Evolutionary conservation across 2,113 vertebrate genomes (phyloP), one percentile per base, ranked within the genome.

Genomic region (Muntiacus reevesi): DNA sequence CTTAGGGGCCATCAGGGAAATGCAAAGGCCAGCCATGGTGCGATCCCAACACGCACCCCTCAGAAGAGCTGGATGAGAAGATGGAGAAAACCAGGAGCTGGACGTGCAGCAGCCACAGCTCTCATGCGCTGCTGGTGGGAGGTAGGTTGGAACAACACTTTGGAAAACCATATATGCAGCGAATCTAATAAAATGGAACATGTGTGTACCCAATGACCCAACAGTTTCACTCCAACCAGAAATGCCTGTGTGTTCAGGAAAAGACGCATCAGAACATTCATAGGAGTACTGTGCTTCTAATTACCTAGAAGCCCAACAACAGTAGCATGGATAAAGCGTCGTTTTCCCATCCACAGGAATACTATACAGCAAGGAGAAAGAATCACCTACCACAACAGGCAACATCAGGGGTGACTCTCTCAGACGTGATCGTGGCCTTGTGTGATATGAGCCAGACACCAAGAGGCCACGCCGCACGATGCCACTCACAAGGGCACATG

Each of bases 391-490:
- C 62, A 13, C 19, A 2, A 11, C 10, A 40, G 79, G 36, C 17
- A 6, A 3, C 17, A 4, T 1, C 33, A 2, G 4, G 9, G 79
- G 11, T 13, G 62, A 43, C 11, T 25, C 13, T 17, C 30, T 30
- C 76, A 5, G 25, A 21, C 23, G 3, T 7, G 36, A 36, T 6
- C 5, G 0, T 5, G 19, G 28, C 2, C 12, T 8, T 36, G 4
- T 5, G 8, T 33, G 30, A 23, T 5, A n/a, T 3, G 2, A 76
- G 28, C 64, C 64, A 6, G 50, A 19, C 47, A 16, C 50, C 19
- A 8, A 30, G 52, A 47, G 45, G 16, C 16, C 11, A 1, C 2
- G 0, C 64, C 6, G 1, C 7, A 1, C 17, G 2, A 19, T 1
- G 6, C 4, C 33, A 10, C 27, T 25, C 33, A 40, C 3, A 12